These are phyloP conservation scores for Montipora cactus DNA, from an alignment of 64 coral and sea anemone species.

Conservation along the genomic window DNA sequence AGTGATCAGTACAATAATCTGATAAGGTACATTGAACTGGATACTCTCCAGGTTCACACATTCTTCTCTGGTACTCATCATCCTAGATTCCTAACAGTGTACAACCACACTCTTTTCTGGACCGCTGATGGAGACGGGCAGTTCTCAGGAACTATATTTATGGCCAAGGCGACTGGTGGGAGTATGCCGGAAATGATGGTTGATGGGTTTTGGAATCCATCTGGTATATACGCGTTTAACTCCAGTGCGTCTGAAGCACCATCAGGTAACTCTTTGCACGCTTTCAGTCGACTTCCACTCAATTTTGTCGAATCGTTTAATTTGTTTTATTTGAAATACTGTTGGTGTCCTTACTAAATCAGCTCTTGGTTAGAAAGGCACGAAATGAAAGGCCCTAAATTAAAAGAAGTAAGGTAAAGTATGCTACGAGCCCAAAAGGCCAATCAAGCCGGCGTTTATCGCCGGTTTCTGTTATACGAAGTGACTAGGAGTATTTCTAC, in stretches of 20 bases:
- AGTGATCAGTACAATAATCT: conserved; percentile 9
- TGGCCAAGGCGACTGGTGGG: not conserved
- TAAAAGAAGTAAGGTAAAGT: too few species aligned
- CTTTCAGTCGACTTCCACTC: too few species aligned
- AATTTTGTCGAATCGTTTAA: too few species aligned
- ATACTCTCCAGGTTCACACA: not conserved
- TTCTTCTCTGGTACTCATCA: not conserved
- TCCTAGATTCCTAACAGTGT: not conserved
- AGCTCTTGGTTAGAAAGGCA: too few species aligned
- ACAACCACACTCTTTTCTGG: not conserved
- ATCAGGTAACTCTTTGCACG: not conserved
- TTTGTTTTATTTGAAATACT: too few species aligned
- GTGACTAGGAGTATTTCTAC: too few species aligned
- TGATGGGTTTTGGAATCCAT: not conserved
- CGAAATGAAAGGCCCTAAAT: too few species aligned
- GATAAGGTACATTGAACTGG: conserved; percentile 14
- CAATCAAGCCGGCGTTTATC: too few species aligned
- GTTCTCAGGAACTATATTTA: not conserved
- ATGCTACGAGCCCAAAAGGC: too few species aligned
- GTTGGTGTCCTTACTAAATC: too few species aligned
- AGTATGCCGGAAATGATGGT: not conserved
- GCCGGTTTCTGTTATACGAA: too few species aligned
- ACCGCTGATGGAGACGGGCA: not conserved
- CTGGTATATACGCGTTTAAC: not conserved
- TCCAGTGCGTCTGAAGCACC: not conserved